Evolutionary conservation across 2,797 vertebrate species (phyloP).

Genomic region (Loris lydekkerianus): DNA sequence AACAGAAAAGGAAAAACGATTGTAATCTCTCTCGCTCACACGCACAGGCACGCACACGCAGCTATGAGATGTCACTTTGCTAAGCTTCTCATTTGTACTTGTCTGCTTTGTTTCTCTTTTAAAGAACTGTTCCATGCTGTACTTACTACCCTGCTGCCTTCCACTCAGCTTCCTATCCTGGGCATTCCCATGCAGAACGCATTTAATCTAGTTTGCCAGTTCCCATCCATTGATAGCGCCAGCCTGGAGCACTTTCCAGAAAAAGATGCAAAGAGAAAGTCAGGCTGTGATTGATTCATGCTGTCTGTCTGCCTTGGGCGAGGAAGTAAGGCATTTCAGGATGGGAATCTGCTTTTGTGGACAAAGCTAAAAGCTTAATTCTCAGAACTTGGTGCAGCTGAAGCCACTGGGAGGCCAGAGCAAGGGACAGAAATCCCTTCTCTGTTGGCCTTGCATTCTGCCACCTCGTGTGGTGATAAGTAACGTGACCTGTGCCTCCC

Average conservation of each 20-base stretch:
- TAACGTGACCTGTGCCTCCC: no score
- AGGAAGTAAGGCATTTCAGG: background rate
- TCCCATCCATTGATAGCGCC: background rate
- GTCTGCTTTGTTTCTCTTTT: background rate
- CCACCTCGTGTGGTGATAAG: background rate
- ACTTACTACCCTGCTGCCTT: background rate
- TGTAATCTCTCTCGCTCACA: background rate
- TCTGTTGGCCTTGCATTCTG: background rate
- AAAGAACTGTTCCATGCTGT: background rate
- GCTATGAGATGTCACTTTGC: background rate
- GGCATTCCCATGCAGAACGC: background rate
- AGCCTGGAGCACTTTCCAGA: background rate
- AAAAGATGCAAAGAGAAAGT: background rate
- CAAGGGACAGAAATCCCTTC: background rate
- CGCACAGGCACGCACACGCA: no score
- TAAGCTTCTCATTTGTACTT: rapidly evolving
- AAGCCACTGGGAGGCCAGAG: background rate
- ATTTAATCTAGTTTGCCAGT: background rate
- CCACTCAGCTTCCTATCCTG: background rate
- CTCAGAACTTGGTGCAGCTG: no score
- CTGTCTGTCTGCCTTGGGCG: background rate
- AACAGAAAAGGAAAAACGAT: background rate
- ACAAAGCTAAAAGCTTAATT: background rate
- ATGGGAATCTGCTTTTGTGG: background rate
- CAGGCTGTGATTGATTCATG: background rate